phyloP scores from a whole-genome alignment of 2,888 invertebrate species.

The Xestia xanthographa region DNA sequence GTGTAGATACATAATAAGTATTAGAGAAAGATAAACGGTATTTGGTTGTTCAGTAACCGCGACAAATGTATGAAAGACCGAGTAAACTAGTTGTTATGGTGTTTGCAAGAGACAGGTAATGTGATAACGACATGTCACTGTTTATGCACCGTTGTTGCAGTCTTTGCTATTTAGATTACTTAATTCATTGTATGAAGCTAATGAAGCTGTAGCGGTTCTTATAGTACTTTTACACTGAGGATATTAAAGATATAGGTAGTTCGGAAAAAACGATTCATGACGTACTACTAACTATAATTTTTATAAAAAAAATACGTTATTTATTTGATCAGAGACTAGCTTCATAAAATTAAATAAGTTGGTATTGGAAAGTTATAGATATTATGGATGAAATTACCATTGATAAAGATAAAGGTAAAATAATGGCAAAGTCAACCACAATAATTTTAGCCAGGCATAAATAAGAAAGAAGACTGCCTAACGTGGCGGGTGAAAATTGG shows the following conservation, averaged over 20 bases:
- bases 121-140: slow-evolving; percentile 21
- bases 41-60: slow-evolving; percentile 14
- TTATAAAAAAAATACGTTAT: no score
- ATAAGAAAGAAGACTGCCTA: slow-evolving; percentile 36
- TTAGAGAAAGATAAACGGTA: neutral
- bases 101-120: slow-evolving; percentile 23
- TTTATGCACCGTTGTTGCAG: slow-evolving; percentile 35
- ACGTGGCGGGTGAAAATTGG: slow-evolving; percentile 65
- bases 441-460: neutral
- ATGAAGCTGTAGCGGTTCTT: neutral
- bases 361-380: neutral
- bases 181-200: slow-evolving; percentile 2
- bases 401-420: neutral
- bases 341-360: neutral
- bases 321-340: no score
- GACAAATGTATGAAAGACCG: slow-evolving; percentile 5
- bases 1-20: neutral
- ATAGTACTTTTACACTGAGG: neutral
- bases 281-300: no score
- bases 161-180: slow-evolving; percentile 7
- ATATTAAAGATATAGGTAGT: neutral
- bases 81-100: slow-evolving; percentile 32
- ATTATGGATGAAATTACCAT: neutral
- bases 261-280: neutral
- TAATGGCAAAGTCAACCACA: neutral